Conservation (phyloP, 2,113 vertebrate species). For the Melanerpes formicivorus region DNA sequence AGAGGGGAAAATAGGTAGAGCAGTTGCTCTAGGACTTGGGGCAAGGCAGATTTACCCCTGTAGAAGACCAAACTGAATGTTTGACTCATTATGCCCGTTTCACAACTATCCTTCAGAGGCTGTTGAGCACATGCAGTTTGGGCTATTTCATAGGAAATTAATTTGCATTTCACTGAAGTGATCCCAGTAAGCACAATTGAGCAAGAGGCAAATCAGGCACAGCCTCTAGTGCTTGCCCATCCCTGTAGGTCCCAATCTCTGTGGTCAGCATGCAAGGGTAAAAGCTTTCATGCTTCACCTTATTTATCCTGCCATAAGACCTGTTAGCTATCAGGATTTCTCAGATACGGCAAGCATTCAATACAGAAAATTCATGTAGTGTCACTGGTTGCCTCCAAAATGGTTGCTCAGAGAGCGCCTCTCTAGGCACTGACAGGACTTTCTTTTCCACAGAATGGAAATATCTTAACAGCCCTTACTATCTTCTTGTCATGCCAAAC, state of each 20-base stretch:
- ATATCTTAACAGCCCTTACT: background rate
- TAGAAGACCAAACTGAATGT: background rate
- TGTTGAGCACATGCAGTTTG: background rate
- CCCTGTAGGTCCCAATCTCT: background rate
- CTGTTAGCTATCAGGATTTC: background rate
- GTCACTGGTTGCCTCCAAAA: background rate
- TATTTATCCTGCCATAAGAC: background rate
- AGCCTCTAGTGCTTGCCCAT: background rate
- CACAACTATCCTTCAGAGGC: background rate
- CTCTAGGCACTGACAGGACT: background rate
- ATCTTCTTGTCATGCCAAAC: background rate
- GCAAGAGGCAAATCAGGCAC: background rate
- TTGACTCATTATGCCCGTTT: background rate
- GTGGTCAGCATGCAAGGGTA: background rate
- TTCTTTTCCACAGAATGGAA: background rate
- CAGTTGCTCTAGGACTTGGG: background rate
- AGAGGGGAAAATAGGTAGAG: background rate
- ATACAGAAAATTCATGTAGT: background rate
- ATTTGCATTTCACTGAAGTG: background rate
- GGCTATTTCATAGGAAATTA: background rate
- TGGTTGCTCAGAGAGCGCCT: background rate
- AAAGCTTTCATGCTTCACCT: background rate
- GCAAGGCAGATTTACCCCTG: background rate
- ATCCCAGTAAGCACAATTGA: background rate
- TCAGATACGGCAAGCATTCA: background rate